Base-by-base conservation (phyloP, 1,140 invertebrate genomes). In the Tetragonula clypearis region DNA sequence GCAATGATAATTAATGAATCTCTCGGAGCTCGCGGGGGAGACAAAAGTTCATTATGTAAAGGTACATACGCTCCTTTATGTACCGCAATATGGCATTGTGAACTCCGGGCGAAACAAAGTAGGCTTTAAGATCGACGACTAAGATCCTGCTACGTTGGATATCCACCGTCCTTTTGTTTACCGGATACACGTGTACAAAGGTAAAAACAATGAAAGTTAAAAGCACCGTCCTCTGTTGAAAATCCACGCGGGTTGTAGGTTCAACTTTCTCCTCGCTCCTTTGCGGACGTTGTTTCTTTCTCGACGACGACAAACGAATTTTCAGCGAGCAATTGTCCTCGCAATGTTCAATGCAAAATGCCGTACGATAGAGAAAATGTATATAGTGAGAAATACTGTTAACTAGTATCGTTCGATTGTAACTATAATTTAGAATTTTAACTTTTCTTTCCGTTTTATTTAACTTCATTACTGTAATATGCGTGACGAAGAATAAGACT, bases 1-100 rank as follows among this genome's bases (percentile, higher is more conserved):
- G 41, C 78, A 74, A 87, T 87, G 74, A 79, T 85, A 87, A 88
- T 88, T 85, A 88, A 88, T 85, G 86, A 74, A 87, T 80, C 30
- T 82, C 74, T 72, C 62, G 56, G 74, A 49, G 62, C 9, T 30
- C 62, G 35, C 41, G 41, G 8, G 65, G 79, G 65, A 76, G 69
- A 87, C 84, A 85, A 85, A 85, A 85, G 78, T 81, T 81, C 35
- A 60, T 75, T 81, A 74, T 68, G 35, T 69, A 85, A 81, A 53
- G 53, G 12, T 35, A 30, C 56, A 12, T 30, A 74, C 55, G 62
- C 19, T 58, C 30, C 35, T 74, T 68, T 68, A 69, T 81, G 69
- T 82, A 55, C 74, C 21, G 17, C 41, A 49, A 49, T 49, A 49
- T 49, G 9, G 74, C 65, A 79, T 79, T 84, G 82, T 72, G 41